These are phyloP conservation scores for Anarsia innoxiella DNA, from an alignment of 2,888 invertebrate genomes.

Conservation along the genomic window DNA sequence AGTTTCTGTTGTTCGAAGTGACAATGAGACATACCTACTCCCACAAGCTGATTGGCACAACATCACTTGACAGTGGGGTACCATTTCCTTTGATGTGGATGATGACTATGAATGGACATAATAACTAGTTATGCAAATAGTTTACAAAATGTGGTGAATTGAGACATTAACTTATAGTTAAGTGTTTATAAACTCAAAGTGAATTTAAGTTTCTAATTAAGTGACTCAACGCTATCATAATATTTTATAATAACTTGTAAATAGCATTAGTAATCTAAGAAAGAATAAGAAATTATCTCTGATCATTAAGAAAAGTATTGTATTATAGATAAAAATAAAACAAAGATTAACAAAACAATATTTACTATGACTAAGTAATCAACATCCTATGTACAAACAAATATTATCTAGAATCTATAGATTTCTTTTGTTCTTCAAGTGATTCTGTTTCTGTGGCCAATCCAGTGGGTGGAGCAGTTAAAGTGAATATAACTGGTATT, in stretches of 20 bases:
- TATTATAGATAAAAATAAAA: no score
- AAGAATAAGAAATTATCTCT: no score
- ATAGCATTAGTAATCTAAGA: not conserved
- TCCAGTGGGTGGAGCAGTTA: constrained; percentile 77
- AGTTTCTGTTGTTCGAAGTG: constrained; percentile 84
- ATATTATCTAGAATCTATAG: constrained; percentile 8
- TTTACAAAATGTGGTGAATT: no score
- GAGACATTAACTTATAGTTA: no score
- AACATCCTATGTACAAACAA: not conserved
- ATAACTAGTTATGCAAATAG: no score
- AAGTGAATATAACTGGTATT: constrained; percentile 90
- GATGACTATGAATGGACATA: constrained; percentile 71
- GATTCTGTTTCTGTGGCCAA: constrained; percentile 46
- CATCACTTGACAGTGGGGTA: constrained; percentile 72
- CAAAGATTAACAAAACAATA: no score
- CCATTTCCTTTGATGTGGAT: constrained; percentile 61
- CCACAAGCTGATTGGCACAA: constrained; percentile 86
- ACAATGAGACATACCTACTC: constrained; percentile 89
- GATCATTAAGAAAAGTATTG: no score
- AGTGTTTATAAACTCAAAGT: no score
- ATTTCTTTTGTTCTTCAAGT: constrained; percentile 25
- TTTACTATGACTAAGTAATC: constrained; percentile 7
- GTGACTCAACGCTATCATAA: no score
- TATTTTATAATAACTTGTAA: constrained; percentile 3
- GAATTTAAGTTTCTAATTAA: no score